These are phyloP conservation scores for Tachycineta bicolor DNA, from an alignment of 2,113 vertebrate species.

Conservation along the genomic window DNA sequence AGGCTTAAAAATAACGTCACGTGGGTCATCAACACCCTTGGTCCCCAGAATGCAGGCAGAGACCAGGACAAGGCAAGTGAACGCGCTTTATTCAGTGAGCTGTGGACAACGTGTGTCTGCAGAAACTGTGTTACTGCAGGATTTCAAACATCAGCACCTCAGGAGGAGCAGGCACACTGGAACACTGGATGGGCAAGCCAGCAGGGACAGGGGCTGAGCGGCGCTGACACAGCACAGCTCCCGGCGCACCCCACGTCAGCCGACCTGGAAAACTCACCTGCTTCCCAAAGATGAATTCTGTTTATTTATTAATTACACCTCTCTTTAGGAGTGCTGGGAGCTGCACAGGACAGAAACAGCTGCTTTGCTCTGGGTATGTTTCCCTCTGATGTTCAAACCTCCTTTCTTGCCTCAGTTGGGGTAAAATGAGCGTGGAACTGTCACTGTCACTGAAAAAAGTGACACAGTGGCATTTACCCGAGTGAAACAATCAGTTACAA, in stretches of 20 bases:
- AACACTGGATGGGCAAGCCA: neutral
- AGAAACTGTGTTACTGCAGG: neutral
- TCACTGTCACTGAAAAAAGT: neutral
- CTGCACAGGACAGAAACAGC: accelerated
- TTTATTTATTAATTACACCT: neutral
- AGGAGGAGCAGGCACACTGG: neutral
- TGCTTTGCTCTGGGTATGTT: neutral
- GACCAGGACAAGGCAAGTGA: neutral
- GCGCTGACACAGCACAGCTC: neutral
- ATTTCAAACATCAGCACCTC: neutral
- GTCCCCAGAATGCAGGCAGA: neutral
- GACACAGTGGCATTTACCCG: neutral
- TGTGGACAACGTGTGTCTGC: neutral
- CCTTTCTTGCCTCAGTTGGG: accelerated
- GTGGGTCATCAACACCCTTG: neutral
- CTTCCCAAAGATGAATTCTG: neutral
- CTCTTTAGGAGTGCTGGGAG: neutral
- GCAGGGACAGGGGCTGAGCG: neutral
- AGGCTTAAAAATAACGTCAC: neutral
- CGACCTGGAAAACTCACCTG: neutral
- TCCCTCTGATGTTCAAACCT: neutral
- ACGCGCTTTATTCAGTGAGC: neutral
- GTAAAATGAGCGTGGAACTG: neutral
- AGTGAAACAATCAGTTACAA: neutral
- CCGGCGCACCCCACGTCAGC: neutral